Conservation (phyloP, 2,797 vertebrate genomes). For the Labeo calbasu region DNA sequence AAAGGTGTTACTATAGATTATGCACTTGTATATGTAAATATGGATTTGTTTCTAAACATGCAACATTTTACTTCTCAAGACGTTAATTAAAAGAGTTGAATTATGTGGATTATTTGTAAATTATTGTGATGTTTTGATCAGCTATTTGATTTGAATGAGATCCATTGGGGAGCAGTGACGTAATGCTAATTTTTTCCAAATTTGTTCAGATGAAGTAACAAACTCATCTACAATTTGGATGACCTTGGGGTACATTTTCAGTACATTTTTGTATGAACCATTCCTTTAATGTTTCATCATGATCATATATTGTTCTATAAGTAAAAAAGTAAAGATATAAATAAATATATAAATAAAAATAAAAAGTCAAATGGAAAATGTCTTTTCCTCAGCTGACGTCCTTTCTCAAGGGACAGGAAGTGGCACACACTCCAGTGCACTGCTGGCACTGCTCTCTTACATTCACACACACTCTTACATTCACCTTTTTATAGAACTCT, state of each 20-base stretch:
- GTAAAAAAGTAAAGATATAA: too few relatives aligned
- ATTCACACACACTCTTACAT: slow-evolving; percentile 9
- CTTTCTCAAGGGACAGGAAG: slow-evolving; percentile 8
- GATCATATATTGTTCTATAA: too few relatives aligned
- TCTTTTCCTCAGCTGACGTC: not conserved
- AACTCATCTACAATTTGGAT: not conserved
- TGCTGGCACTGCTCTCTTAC: not conserved
- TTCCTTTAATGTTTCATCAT: not conserved
- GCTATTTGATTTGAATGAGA: not conserved
- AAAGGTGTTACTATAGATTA: not conserved
- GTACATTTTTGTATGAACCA: too few relatives aligned
- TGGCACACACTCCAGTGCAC: not conserved
- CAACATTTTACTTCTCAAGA: too few relatives aligned
- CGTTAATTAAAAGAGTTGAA: not conserved
- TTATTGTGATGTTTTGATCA: too few relatives aligned
- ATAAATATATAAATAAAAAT: too few relatives aligned
- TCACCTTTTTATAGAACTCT: slow-evolving; percentile 39
- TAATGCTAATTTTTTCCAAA: not conserved
- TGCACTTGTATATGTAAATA: not conserved
- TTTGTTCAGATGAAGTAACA: not conserved
- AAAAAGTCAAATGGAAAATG: slow-evolving; percentile 22
- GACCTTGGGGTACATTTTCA: not conserved
- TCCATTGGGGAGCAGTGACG: not conserved
- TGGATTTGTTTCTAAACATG: not conserved
- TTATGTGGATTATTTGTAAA: not conserved